phyloP scores from a whole-genome alignment of 1,140 invertebrate genomes.

The Pararge aegeria region DNA sequence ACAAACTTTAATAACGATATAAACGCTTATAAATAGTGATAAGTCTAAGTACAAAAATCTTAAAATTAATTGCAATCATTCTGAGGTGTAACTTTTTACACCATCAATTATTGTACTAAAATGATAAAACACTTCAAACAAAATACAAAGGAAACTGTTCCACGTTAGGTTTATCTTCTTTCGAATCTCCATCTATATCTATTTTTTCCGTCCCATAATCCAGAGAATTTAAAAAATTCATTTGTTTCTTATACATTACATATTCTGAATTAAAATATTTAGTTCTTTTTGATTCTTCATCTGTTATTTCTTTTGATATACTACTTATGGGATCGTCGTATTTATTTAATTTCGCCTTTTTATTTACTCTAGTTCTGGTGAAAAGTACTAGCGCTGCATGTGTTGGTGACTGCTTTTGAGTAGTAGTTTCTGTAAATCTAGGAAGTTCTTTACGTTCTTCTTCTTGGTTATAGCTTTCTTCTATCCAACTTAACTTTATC shows the following conservation, averaged over 20 bases:
- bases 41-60: neutral
- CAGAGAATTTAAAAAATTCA: slow-evolving; percentile 48
- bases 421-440: slow-evolving; percentile 16
- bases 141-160: slow-evolving; percentile 22
- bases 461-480: slow-evolving; percentile 38
- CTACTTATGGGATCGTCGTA: slow-evolving; percentile 35
- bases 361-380: slow-evolving; percentile 11
- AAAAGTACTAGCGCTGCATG: neutral
- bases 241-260: slow-evolving; percentile 39
- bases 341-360: slow-evolving; percentile 26
- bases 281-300: slow-evolving; percentile 17
- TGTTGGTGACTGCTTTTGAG: slow-evolving; percentile 6
- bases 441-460: slow-evolving; percentile 2
- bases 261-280: slow-evolving; percentile 30
- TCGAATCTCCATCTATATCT: slow-evolving; percentile 44
- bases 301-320: slow-evolving; percentile 38
- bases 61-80: neutral
- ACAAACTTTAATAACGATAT: slow-evolving; percentile 10
- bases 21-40: neutral
- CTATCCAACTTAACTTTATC: slow-evolving; percentile 46
- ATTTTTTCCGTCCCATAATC: slow-evolving; percentile 48
- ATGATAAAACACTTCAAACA: neutral
- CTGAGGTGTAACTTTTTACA: too few relatives aligned
- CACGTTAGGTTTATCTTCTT: slow-evolving; percentile 43
- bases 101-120: neutral